Evolutionary conservation across 2,888 invertebrate species (phyloP).

Genomic region (Epinotia bilunana): DNA sequence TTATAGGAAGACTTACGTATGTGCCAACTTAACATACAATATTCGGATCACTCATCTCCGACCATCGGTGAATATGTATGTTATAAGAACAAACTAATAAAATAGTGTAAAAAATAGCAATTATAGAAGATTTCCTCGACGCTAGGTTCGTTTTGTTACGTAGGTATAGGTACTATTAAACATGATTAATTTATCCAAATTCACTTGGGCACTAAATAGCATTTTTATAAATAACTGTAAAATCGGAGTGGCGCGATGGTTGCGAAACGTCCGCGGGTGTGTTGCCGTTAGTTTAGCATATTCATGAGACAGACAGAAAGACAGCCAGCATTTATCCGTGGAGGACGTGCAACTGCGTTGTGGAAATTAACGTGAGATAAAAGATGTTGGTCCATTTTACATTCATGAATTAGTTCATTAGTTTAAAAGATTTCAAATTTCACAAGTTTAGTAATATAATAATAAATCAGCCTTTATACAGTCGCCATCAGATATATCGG

Average conservation of each 20-base stretch:
- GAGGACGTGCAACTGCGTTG: slow-evolving; percentile 17
- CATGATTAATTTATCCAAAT: not conserved
- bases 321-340: slow-evolving; percentile 7
- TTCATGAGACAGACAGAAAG: slow-evolving; percentile 32
- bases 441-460: no score
- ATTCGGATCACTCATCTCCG: no score
- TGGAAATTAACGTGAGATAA: not conserved
- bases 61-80: no score
- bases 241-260: not conserved
- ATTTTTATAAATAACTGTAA: slow-evolving; percentile 3
- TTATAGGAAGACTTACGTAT: no score
- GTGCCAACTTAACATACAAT: no score
- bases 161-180: not conserved
- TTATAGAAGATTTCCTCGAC: not conserved
- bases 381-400: not conserved
- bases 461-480: no score
- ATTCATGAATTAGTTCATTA: no score
- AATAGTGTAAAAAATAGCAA: not conserved
- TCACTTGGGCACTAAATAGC: not conserved
- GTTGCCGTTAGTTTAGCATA: slow-evolving; percentile 35
- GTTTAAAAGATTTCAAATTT: no score
- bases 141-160: no score
- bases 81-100: not conserved
- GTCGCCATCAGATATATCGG: no score
- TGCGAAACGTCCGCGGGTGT: not conserved